Evolutionary conservation across 2,113 vertebrate species (phyloP).

Genomic region (Furnarius figulus): DNA sequence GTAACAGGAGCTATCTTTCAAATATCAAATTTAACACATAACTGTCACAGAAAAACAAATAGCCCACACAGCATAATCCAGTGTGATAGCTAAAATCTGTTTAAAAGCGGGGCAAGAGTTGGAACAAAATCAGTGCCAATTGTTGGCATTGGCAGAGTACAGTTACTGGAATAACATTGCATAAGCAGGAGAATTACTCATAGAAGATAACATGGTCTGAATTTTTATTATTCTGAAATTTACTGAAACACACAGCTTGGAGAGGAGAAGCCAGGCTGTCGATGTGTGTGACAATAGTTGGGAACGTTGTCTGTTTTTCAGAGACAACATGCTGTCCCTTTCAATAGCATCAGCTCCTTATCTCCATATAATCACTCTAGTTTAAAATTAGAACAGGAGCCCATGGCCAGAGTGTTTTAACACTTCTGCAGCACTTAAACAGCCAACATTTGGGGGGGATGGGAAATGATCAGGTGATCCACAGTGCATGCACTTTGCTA

Average conservation of each 20-base stretch:
- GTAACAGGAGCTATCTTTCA: background rate
- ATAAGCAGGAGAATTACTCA: conserved; percentile 54
- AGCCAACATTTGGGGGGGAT: conserved; percentile 17
- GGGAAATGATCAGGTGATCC: conserved; percentile 3
- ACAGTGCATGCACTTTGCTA: background rate
- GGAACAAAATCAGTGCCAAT: conserved; percentile 27
- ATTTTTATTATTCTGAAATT: conserved; percentile 48
- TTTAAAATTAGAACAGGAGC: conserved; percentile 39
- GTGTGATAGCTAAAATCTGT: conserved; percentile 20
- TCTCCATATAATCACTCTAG: background rate
- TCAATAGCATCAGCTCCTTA: background rate
- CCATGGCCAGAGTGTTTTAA: background rate
- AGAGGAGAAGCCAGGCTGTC: conserved; percentile 20
- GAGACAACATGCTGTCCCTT: background rate
- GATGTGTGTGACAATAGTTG: conserved; percentile 17
- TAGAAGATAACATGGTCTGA: background rate
- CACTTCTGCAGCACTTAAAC: conserved; percentile 21
- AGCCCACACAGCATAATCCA: background rate
- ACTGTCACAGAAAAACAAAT: background rate
- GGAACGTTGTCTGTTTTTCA: conserved; percentile 13
- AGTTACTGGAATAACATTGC: conserved; percentile 52
- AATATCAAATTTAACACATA: conserved; percentile 3
- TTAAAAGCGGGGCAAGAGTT: conserved; percentile 40
- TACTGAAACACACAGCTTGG: conserved; percentile 9
- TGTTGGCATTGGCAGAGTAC: conserved; percentile 24